Conservation (phyloP, 2,113 vertebrate species). For the Pseudonaja textilis region DNA sequence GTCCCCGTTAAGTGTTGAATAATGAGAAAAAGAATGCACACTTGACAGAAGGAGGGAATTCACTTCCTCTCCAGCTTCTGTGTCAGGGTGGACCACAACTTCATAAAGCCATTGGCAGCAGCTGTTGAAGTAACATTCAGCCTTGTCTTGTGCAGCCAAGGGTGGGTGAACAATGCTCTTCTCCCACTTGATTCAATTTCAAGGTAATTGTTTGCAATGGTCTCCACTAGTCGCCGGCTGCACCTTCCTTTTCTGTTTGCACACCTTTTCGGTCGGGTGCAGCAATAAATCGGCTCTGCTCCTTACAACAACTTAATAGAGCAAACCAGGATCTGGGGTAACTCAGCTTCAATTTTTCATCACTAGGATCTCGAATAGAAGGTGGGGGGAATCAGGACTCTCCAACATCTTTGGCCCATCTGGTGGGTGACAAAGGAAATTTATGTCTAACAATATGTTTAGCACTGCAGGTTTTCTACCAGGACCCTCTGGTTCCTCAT, state of each 20-base stretch:
- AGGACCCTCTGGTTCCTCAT: background rate
- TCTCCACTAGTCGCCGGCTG: background rate
- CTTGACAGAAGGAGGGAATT: slow-evolving; percentile 46
- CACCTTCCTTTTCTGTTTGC: background rate
- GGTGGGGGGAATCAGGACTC: background rate
- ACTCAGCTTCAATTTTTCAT: background rate
- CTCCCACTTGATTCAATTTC: background rate
- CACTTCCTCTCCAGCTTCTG: slow-evolving; percentile 49
- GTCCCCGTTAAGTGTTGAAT: slow-evolving; percentile 62
- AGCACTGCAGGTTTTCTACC: background rate
- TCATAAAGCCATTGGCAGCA: slow-evolving; percentile 20
- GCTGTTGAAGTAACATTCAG: background rate
- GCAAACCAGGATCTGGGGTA: background rate
- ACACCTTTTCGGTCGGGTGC: background rate
- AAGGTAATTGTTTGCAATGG: background rate
- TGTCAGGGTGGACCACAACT: slow-evolving; percentile 50
- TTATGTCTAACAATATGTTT: background rate
- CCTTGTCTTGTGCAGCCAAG: background rate
- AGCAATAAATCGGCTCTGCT: background rate
- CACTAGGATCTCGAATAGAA: too few species aligned
- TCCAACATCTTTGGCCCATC: background rate
- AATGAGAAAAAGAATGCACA: slow-evolving; percentile 61
- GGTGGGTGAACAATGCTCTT: background rate
- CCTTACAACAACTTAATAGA: background rate
- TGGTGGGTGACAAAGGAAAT: background rate